Evolutionary conservation across 2,113 vertebrate species (phyloP).

Genomic region (Lagopus muta): DNA sequence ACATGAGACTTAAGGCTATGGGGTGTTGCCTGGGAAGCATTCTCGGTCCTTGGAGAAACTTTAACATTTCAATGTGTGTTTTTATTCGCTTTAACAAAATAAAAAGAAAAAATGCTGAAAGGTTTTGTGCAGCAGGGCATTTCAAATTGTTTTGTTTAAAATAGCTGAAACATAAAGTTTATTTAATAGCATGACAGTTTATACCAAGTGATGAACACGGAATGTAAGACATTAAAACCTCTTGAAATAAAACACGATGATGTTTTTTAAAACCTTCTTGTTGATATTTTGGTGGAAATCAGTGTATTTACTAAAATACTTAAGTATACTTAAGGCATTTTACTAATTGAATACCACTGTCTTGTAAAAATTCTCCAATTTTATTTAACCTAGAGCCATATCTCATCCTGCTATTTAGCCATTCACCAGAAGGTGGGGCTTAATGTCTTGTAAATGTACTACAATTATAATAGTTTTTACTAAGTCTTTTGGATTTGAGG

Average conservation of each 20-base stretch:
- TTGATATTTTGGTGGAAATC: not conserved
- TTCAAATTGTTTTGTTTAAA: constrained; percentile 12
- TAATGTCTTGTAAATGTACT: not conserved
- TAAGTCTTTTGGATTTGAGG: not conserved
- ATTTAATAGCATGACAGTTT: not conserved
- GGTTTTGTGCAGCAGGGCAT: not conserved
- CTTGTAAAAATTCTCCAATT: not conserved
- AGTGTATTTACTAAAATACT: not conserved
- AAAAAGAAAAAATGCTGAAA: not conserved
- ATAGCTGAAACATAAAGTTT: not conserved
- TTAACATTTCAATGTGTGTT: not conserved
- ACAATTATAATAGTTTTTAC: not conserved
- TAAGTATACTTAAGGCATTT: not conserved
- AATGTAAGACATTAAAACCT: not conserved
- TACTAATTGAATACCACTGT: not conserved
- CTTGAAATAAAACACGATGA: not conserved
- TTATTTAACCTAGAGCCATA: accelerated
- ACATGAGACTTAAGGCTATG: not conserved
- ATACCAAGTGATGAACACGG: not conserved
- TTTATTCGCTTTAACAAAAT: not conserved
- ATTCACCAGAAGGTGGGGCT: constrained; percentile 50
- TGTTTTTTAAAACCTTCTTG: not conserved
- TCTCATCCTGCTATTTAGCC: not conserved
- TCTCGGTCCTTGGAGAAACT: not conserved
- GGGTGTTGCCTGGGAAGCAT: not conserved